Conservation (phyloP, 1,140 invertebrate species). For the Galleria mellonella region DNA sequence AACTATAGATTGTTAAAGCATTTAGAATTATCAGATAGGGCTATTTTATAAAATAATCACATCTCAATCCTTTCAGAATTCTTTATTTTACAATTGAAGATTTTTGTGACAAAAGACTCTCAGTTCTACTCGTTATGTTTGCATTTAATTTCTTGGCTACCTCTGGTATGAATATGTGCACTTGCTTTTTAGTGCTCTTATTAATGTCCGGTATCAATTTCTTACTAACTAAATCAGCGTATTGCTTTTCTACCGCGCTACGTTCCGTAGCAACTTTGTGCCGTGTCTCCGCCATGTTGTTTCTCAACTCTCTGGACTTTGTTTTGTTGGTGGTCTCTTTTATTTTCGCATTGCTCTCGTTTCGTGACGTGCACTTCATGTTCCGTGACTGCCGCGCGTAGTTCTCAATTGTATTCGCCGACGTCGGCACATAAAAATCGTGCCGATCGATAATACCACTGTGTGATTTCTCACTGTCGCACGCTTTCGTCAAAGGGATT, state of each 20-base stretch:
- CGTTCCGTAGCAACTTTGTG: conserved; percentile 50
- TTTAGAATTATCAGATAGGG: too few species aligned
- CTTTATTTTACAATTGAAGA: conserved; percentile 12
- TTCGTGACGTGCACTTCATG: conserved; percentile 47
- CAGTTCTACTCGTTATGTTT: conserved; percentile 29
- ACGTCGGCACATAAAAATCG: conserved; percentile 52
- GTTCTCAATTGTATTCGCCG: conserved; percentile 60
- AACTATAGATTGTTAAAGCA: too few species aligned
- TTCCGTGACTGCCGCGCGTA: conserved; percentile 67
- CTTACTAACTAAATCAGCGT: conserved; percentile 60
- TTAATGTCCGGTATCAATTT: conserved; percentile 56
- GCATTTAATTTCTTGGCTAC: conserved; percentile 62
- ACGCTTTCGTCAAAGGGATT: conserved; percentile 21
- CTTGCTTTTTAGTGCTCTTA: conserved; percentile 69
- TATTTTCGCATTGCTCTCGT: conserved; percentile 30
- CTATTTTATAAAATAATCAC: too few species aligned
- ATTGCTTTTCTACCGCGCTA: conserved; percentile 56
- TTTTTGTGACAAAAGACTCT: conserved; percentile 52
- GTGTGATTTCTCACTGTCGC: conserved; percentile 29
- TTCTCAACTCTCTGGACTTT: conserved; percentile 44
- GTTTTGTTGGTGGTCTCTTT: conserved; percentile 35
- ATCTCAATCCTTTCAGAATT: background rate
- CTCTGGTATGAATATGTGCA: conserved; percentile 82
- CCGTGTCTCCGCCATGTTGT: conserved; percentile 43
- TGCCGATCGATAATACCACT: conserved; percentile 53